Base-by-base conservation (phyloP, 2,888 invertebrate species). In the Dexiosoma caninum region DNA sequence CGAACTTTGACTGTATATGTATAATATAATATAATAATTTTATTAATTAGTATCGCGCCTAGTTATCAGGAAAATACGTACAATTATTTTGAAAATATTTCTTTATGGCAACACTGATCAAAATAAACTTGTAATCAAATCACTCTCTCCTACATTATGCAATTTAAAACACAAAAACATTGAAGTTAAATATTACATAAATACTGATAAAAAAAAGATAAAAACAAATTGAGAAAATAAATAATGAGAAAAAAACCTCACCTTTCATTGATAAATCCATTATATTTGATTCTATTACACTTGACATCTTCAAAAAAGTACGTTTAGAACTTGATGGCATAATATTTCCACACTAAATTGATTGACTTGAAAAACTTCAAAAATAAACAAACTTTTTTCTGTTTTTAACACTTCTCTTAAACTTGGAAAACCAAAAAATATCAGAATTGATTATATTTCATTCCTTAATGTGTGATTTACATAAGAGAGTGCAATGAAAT, bases 191-290 rank as follows among this genome's bases (percentile, higher is more conserved):
- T 19, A 2, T 19, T 27, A 27, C 21, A 5, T 3, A 27, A 27
- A 27, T 6, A 40, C 10, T 9, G 7, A 37, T 14, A 51, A 7
- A 44, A 23, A 7, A 55, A 42, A 14, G 6, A 27, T 27, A 3
- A 27, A 27, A 55, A 49, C 44, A 46, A 46, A 57, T n/a, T 23
- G 7, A 7, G 6, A 8, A 32, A 1, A 46, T 12, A 32, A 14
- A 30, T 3, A 14, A 64, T 14, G 6, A 14, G 0, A 4, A 14
- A 37, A 23, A 16, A 44, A 85, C 88, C 85, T 83, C 27, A 87
- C 87, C 87, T 87, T 84, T 86, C 66, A 87, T 85, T 81, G 87
- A 87, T 83, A 87, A 87, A 85, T 87, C 88, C 85, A 87, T 87
- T 77, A 87, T 87, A 67, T 83, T 86, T 76, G 84, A 44, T 46